Base-by-base conservation (phyloP, 35 echinoderm and acorn worm species). In the Hemicentrotus pulcherrimus region DNA sequence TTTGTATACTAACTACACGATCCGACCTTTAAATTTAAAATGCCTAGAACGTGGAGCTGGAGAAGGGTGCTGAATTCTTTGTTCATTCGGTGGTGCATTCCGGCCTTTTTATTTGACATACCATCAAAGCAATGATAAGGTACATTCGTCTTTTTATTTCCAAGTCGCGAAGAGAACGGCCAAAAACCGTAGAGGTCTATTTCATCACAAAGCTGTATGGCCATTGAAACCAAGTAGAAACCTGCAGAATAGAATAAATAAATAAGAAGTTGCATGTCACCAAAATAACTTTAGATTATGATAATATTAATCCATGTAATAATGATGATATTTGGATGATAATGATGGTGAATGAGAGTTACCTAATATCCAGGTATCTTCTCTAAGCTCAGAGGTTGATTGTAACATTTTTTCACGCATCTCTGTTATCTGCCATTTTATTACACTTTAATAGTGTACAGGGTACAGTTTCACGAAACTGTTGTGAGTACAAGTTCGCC, bases 121-220 rank as follows among this genome's bases (percentile, higher is more conserved):
- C 32, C 86, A 24, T 93, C 91, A 58, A 48, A 93, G 91, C 58
- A 93, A 28, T 93, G 91, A 58, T 93, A 93, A 19, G 47, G 91
- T 16, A 93, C 46, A 14, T 47, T 3, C 3, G 46, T 93, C 48
- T 58, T 47, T 4, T 93, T 31, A 33, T 58, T 30, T 16, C 48
- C 48, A 28, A 50, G 48, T 47, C 91, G 91, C 14, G 91, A 47
- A 24, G 48, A 93, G 28, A 93, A 93, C 5, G 91, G 91, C 91
- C 91, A 93, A 28, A 93, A 93, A 1, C 91, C 91, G 48, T 46
- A 93, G 4, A 93, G 91, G 9, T 93, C 24, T 14, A 93, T 11
- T 31, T 93, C 46, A 31, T 93, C 91, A 48, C 91, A 93, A 6
- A 93, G 5, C 13, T 93, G 91, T 48, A 93, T 50, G 11, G 91